Evolutionary conservation across 2,113 vertebrate genomes (phyloP).

Genomic region (Formicarius rufipectus): DNA sequence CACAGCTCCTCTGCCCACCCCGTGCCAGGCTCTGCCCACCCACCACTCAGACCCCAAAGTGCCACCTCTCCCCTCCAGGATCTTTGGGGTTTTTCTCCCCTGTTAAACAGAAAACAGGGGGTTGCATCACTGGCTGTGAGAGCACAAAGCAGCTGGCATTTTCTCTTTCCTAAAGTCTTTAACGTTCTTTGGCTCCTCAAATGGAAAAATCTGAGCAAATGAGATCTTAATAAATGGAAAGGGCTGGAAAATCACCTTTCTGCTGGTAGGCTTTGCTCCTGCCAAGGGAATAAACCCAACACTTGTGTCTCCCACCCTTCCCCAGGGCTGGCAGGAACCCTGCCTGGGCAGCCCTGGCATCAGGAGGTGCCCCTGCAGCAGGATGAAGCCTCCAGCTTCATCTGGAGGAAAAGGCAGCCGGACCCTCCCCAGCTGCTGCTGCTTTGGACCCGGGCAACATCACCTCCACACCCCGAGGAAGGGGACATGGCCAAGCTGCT

Average conservation of each 20-base stretch:
- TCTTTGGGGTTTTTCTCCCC: rapidly evolving
- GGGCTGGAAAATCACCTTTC: constrained; percentile 17
- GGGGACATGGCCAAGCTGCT: not conserved
- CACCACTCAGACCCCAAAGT: not conserved
- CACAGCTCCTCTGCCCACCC: not conserved
- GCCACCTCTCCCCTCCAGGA: not conserved
- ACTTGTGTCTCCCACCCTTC: not conserved
- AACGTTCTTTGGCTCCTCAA: constrained; percentile 39
- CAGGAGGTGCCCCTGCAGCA: not conserved
- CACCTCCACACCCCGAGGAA: no score
- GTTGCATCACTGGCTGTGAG: not conserved
- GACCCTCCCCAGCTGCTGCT: not conserved
- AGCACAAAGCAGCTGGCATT: not conserved
- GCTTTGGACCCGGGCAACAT: no score
- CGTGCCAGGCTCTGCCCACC: not conserved
- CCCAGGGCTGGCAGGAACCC: not conserved
- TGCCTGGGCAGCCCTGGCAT: not conserved
- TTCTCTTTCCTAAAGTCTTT: not conserved
- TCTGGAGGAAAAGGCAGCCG: not conserved
- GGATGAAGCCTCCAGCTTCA: not conserved
- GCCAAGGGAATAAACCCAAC: not conserved
- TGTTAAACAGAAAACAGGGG: not conserved
- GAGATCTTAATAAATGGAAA: constrained; percentile 50
- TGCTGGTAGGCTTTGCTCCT: not conserved
- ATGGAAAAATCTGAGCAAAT: constrained; percentile 55